Percentiles rank a stretch among this genome's conserved stretches.
phyloP scores from a whole-genome alignment of 2,113 vertebrate species.

The Phrynocephalus versicolor region DNA sequence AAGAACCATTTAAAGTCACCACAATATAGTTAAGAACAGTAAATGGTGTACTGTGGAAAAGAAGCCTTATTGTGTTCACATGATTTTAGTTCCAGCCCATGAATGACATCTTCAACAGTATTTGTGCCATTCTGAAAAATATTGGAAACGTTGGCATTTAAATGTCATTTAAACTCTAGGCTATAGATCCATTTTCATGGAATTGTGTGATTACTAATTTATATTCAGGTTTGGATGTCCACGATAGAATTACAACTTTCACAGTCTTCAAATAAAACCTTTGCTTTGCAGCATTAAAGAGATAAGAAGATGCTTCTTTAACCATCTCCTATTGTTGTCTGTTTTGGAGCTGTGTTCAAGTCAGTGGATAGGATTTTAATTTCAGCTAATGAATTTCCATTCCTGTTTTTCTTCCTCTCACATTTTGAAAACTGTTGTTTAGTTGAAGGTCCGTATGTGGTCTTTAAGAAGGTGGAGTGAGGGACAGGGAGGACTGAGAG shows the following conservation, averaged over 20 bases:
- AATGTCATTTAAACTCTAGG: neutral
- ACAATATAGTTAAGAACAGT: neutral
- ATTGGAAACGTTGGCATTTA: neutral
- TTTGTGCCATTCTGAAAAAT: neutral
- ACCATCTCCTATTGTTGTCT: slow-evolving; percentile 67
- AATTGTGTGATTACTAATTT: slow-evolving; percentile 69
- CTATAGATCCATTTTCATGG: slow-evolving; percentile 68
- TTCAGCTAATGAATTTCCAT: neutral
- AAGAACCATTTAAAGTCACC: too few species aligned
- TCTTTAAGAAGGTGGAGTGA: neutral
- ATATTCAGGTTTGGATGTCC: slow-evolving; percentile 59
- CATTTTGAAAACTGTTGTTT: neutral
- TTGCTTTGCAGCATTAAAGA: slow-evolving; percentile 68
- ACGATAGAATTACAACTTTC: slow-evolving; percentile 75
- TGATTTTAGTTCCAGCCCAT: neutral
- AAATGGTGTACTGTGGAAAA: neutral
- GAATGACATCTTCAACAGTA: neutral
- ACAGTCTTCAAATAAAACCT: slow-evolving; percentile 73
- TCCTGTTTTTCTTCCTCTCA: neutral
- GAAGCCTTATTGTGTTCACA: neutral
- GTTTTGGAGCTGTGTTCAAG: neutral
- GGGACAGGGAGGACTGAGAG: too few species aligned
- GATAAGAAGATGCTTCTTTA: slow-evolving; percentile 66
- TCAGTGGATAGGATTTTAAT: neutral
- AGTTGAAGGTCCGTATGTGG: neutral